Evolutionary conservation across 2,888 invertebrate species (phyloP).

Genomic region (Orthonychiurus folsomi): DNA sequence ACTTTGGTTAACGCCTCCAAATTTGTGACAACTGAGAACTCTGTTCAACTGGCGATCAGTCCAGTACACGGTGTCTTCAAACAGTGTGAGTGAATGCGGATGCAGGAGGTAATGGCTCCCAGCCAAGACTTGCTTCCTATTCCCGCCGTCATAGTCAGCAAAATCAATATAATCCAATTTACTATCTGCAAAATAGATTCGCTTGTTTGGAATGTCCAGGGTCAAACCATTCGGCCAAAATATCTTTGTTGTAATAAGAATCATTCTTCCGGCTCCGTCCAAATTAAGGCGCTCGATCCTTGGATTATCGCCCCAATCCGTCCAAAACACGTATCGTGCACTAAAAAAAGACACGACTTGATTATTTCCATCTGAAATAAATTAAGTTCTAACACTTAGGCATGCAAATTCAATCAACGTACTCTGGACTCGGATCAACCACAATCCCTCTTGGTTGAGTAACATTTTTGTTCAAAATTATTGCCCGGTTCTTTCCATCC

Average conservation of each 20-base stretch:
- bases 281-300: slow-evolving; percentile 90
- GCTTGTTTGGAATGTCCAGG: slow-evolving; percentile 80
- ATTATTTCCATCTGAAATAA: not conserved
- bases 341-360: slow-evolving; percentile 37
- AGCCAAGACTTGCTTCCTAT: slow-evolving; percentile 76
- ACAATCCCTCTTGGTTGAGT: slow-evolving; percentile 95
- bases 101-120: slow-evolving; percentile 86
- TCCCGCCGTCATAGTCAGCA: slow-evolving; percentile 89
- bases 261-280: slow-evolving; percentile 79
- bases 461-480: slow-evolving; percentile 76
- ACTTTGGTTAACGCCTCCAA: slow-evolving; percentile 67
- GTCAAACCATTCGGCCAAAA: slow-evolving; percentile 99
- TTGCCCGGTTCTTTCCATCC: slow-evolving; percentile 67
- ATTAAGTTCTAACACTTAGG: not conserved
- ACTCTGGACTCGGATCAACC: slow-evolving; percentile 80
- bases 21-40: slow-evolving; percentile 46
- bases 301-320: slow-evolving; percentile 97
- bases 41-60: slow-evolving; percentile 88
- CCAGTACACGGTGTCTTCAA: slow-evolving; percentile 95
- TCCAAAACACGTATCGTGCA: slow-evolving; percentile 90
- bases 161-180: slow-evolving; percentile 96
- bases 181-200: slow-evolving; percentile 95
- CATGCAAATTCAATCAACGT: slow-evolving; percentile 33
- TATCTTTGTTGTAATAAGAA: slow-evolving; percentile 85
- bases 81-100: slow-evolving; percentile 87